These are phyloP conservation scores for Ammodytes dubius DNA, from an alignment of 2,113 vertebrate species.

Conservation along the genomic window DNA sequence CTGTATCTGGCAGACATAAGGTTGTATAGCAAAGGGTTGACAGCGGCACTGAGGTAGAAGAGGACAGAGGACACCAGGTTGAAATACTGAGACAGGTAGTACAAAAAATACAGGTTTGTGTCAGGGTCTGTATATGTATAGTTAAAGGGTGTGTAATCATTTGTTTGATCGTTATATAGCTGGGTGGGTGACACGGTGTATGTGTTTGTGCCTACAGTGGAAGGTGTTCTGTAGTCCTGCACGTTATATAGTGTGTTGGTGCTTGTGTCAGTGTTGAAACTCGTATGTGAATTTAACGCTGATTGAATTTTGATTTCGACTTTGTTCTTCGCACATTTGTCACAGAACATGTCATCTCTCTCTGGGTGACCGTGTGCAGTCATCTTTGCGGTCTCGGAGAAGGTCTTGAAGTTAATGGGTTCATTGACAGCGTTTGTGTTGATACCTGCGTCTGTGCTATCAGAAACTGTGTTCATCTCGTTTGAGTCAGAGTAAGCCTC, in stretches of 20 bases:
- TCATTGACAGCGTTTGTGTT: background rate
- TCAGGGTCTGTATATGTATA: conserved; percentile 10
- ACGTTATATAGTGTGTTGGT: background rate
- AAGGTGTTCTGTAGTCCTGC: background rate
- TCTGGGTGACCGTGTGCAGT: background rate
- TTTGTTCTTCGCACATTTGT: background rate
- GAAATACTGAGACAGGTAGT: conserved; percentile 85
- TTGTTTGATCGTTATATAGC: background rate
- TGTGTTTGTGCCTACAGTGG: background rate
- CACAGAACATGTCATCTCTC: background rate
- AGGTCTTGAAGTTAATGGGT: background rate
- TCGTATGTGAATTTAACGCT: too few species aligned
- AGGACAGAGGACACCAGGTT: conserved; percentile 85
- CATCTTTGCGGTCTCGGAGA: background rate
- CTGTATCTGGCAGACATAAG: conserved; percentile 85
- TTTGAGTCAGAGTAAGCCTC: conserved; percentile 25
- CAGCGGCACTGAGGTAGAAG: conserved; percentile 86
- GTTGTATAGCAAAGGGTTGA: conserved; percentile 88
- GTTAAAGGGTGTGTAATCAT: conserved; percentile 11
- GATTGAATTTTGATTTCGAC: background rate
- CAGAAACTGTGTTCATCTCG: background rate
- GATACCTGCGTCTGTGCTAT: background rate
- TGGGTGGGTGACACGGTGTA: background rate
- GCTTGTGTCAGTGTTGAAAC: background rate
- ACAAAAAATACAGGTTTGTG: conserved; percentile 64